A percentile compares a stretch with the other conserved stretches of the same genome.
These are phyloP conservation scores for Stramonita haemastoma DNA, from an alignment of 2,888 invertebrate species.

Conservation along the genomic window DNA sequence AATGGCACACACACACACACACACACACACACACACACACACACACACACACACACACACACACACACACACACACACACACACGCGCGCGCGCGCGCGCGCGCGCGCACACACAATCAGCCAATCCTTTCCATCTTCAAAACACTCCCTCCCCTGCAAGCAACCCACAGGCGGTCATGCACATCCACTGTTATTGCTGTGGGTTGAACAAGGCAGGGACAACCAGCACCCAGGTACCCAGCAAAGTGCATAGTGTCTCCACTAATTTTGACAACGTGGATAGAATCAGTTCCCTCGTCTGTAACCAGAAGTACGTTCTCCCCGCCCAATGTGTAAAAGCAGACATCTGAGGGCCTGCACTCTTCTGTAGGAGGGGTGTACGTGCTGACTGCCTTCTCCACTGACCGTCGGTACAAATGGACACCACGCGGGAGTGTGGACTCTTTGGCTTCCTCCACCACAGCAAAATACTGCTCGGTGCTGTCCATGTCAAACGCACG, in stretches of 20 bases:
- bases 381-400: neutral
- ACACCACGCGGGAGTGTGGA: neutral
- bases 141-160: conserved; percentile 19
- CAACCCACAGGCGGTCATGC: conserved; percentile 16
- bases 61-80: too few species aligned
- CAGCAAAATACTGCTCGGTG: conserved; percentile 8
- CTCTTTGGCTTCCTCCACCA: conserved; percentile 1
- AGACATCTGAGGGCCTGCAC: conserved; percentile 12
- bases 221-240: conserved; percentile 32
- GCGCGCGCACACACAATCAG: too few species aligned
- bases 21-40: too few species aligned
- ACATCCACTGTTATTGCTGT: conserved; percentile 23
- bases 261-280: conserved; percentile 4
- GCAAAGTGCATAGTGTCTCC: neutral
- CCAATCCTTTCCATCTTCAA: neutral
- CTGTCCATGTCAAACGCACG: conserved; percentile 24
- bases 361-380: neutral
- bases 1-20: too few species aligned
- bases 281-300: neutral
- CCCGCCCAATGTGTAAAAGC: conserved; percentile 16
- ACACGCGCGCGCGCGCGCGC: too few species aligned
- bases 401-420: neutral
- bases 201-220: neutral
- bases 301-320: conserved; percentile 20
- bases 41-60: too few species aligned